Evolutionary conservation across 2,113 vertebrate genomes (phyloP).

Genomic region (Varanus komodoensis): DNA sequence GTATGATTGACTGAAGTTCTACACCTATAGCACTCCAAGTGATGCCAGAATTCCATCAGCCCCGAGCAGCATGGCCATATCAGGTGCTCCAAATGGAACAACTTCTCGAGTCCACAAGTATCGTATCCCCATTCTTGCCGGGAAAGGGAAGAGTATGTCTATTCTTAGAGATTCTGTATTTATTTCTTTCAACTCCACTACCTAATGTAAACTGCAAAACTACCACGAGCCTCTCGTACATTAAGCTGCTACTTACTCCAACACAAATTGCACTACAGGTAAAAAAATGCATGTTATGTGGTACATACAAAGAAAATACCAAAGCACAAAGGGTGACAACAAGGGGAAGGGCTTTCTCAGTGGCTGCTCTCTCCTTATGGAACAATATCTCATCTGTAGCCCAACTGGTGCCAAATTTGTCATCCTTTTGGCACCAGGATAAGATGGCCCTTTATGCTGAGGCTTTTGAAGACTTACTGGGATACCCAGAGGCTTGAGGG

Average conservation of each 20-base stretch:
- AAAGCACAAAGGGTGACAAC: not conserved
- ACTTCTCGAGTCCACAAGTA: no score
- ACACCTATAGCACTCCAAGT: not conserved
- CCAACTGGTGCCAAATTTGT: no score
- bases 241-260: not conserved
- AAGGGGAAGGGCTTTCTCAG: no score
- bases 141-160: not conserved
- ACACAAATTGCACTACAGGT: not conserved
- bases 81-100: no score
- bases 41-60: no score
- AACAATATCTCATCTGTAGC: no score
- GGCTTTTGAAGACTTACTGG: no score
- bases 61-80: no score
- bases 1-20: not conserved
- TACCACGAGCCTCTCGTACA: not conserved
- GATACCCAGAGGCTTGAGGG: no score
- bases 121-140: not conserved
- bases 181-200: not conserved
- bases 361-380: no score
- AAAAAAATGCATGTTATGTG: not conserved
- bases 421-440: no score
- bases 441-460: no score
- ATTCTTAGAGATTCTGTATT: not conserved
- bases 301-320: not conserved
- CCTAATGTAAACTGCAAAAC: not conserved